phyloP scores from a whole-genome alignment of 1,140 invertebrate species.

The Camponotus floridanus region DNA sequence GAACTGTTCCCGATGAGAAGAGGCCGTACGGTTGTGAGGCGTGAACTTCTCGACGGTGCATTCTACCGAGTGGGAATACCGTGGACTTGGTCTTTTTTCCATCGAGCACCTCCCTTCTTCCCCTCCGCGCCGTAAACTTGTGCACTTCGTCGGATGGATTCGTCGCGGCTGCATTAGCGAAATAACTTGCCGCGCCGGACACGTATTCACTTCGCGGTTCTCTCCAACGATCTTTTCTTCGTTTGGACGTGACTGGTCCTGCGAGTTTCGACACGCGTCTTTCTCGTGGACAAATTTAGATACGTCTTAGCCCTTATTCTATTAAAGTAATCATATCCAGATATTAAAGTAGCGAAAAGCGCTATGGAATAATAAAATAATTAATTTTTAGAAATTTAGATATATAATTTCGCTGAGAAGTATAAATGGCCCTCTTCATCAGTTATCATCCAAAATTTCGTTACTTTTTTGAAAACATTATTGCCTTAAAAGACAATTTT shows the following conservation, averaged over 20 bases:
- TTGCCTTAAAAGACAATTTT: background rate
- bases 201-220: slow-evolving; percentile 54
- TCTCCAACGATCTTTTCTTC: slow-evolving; percentile 55
- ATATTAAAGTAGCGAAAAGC: background rate
- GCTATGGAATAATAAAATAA: background rate
- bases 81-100: slow-evolving; percentile 2
- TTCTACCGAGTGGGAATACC: slow-evolving; percentile 43
- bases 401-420: background rate
- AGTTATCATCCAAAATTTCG: background rate
- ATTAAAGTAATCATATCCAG: background rate
- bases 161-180: slow-evolving; percentile 69
- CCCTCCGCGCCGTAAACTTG: slow-evolving; percentile 50
- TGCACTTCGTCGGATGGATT: slow-evolving; percentile 67
- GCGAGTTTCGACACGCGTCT: slow-evolving; percentile 55
- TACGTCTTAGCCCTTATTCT: slow-evolving; percentile 18
- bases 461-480: background rate
- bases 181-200: slow-evolving; percentile 66
- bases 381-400: background rate
- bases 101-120: slow-evolving; percentile 51
- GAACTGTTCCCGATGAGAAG: slow-evolving; percentile 56
- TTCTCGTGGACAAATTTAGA: slow-evolving; percentile 44
- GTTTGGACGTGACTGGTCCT: slow-evolving; percentile 50
- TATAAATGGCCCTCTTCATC: background rate
- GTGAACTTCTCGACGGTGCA: slow-evolving; percentile 59
- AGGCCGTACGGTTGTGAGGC: slow-evolving; percentile 70